phyloP scores from a whole-genome alignment of 2,888 invertebrate genomes.

The Sepioteuthis lessoniana region DNA sequence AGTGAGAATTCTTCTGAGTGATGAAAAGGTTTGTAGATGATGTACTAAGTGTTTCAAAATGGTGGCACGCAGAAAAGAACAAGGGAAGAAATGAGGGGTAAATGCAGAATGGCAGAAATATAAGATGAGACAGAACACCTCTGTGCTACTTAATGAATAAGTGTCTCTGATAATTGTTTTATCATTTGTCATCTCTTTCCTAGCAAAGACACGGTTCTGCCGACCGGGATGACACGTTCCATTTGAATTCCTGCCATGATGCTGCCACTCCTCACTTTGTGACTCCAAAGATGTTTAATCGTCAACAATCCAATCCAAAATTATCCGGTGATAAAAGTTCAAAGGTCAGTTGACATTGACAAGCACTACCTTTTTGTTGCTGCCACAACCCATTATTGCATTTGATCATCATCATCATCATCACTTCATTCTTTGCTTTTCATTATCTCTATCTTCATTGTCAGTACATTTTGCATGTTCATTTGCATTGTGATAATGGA shows the following conservation, averaged over 20 bases:
- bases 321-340: slow-evolving; percentile 35
- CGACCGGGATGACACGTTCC: slow-evolving; percentile 39
- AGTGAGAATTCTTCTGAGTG: too few species aligned
- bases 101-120: not conserved
- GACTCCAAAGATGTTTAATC: slow-evolving; percentile 46
- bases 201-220: not conserved
- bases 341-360: not conserved
- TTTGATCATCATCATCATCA: not conserved
- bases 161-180: not conserved
- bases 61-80: too few species aligned
- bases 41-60: too few species aligned
- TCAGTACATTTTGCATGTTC: not conserved
- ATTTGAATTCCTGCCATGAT: slow-evolving; percentile 41
- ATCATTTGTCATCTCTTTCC: not conserved
- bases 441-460: not conserved
- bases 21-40: too few species aligned
- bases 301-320: slow-evolving; percentile 23
- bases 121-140: not conserved
- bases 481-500: not conserved
- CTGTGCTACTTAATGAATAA: not conserved
- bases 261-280: slow-evolving; percentile 44
- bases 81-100: not conserved
- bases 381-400: too few species aligned
- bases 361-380: too few species aligned
- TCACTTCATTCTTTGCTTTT: not conserved